These are phyloP conservation scores for Operophtera brumata DNA, from an alignment of 2,888 invertebrate genomes.

Conservation along the genomic window DNA sequence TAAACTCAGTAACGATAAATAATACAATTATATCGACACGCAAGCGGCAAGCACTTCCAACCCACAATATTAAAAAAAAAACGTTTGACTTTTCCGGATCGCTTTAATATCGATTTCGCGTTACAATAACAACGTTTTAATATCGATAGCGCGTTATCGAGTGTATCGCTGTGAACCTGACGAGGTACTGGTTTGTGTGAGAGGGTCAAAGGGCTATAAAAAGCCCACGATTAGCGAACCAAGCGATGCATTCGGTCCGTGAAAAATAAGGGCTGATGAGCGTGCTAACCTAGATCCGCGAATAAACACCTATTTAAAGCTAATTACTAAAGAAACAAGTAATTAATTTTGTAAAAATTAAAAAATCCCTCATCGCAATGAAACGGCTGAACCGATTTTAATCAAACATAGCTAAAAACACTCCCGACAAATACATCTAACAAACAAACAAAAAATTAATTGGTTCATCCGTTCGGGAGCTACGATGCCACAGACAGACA, in stretches of 20 bases:
- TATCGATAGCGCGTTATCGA: conserved; percentile 25
- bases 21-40: conserved; percentile 10
- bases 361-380: no score
- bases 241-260: conserved; percentile 55
- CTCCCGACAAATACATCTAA: no score
- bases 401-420: no score
- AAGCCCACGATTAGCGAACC: conserved; percentile 56
- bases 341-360: background rate
- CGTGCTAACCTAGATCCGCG: conserved; percentile 58
- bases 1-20: no score
- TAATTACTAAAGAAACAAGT: background rate
- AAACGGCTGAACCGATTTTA: no score
- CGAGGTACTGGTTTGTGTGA: conserved; percentile 47
- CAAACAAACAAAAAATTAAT: no score
- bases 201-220: conserved; percentile 54
- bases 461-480: no score
- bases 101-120: background rate
- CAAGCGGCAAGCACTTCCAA: conserved; percentile 3
- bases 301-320: conserved; percentile 4
- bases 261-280: conserved; percentile 53
- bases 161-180: conserved; percentile 46
- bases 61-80: conserved; percentile 4
- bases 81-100: background rate
- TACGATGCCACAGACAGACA: no score
- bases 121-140: conserved; percentile 1